These are phyloP conservation scores for Mycetomoellerius zeteki DNA, from an alignment of 1,140 invertebrate genomes.

Conservation along the genomic window DNA sequence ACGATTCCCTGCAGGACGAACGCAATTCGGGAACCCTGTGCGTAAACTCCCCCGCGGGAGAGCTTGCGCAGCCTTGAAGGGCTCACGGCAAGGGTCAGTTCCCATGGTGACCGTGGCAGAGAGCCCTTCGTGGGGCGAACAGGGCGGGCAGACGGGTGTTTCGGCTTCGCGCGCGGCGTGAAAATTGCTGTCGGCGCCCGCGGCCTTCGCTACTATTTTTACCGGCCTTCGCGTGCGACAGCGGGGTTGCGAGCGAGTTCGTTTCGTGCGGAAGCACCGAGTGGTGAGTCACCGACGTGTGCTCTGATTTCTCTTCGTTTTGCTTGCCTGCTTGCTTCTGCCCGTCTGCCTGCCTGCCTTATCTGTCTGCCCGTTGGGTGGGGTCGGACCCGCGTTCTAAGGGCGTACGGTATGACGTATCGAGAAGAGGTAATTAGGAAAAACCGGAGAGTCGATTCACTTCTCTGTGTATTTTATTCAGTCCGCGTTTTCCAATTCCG, in stretches of 20 bases:
- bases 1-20: background rate
- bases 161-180: background rate
- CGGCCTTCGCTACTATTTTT: constrained; percentile 60
- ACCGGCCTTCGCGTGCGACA: constrained; percentile 24
- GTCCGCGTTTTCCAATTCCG: background rate
- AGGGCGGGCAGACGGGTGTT: background rate
- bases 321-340: background rate
- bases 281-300: constrained; percentile 30
- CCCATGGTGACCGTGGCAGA: constrained; percentile 45
- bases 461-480: background rate
- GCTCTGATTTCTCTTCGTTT: constrained; percentile 23
- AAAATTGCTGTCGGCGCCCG: constrained; percentile 30
- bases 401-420: background rate
- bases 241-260: constrained; percentile 32
- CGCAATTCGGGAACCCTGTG: background rate
- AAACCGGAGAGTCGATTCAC: background rate
- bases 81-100: constrained; percentile 31
- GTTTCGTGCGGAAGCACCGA: constrained; percentile 46
- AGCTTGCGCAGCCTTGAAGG: constrained; percentile 29
- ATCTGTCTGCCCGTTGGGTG: constrained; percentile 2
- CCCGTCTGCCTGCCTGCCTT: background rate
- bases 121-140: constrained; percentile 12
- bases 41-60: background rate
- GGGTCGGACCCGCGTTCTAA: constrained; percentile 26
- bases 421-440: background rate